These are phyloP conservation scores for Stenichneumon culpator DNA, from an alignment of 2,888 invertebrate genomes.

Conservation along the genomic window DNA sequence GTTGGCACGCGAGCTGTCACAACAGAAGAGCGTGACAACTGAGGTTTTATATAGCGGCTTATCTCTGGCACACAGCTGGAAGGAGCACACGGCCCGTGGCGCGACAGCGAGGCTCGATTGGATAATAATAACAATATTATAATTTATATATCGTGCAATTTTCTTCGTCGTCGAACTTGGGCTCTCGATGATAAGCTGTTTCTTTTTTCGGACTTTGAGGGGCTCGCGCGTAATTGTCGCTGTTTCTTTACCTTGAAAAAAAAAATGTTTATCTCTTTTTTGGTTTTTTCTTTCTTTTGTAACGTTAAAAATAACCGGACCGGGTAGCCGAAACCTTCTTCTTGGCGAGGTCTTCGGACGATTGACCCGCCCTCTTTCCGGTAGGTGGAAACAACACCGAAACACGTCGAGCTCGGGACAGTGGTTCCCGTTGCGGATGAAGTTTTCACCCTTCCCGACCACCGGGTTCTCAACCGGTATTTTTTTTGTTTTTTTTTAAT, in stretches of 20 bases:
- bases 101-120: neutral
- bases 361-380: slow-evolving; percentile 34
- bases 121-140: neutral
- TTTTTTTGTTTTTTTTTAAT: neutral
- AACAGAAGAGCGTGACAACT: slow-evolving; percentile 75
- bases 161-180: neutral
- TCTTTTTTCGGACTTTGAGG: neutral
- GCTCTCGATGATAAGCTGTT: neutral
- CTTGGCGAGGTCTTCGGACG: slow-evolving; percentile 38
- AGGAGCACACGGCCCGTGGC: neutral
- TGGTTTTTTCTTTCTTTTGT: slow-evolving; percentile 60
- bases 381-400: neutral
- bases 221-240: neutral
- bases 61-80: slow-evolving; percentile 38
- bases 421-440: slow-evolving; percentile 20
- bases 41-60: slow-evolving; percentile 66
- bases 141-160: no score
- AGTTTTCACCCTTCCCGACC: neutral
- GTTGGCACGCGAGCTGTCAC: slow-evolving; percentile 68
- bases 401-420: slow-evolving; percentile 15
- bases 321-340: slow-evolving; percentile 63
- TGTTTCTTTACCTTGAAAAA: neutral
- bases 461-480: slow-evolving; percentile 9
- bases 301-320: slow-evolving; percentile 71
- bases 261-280: slow-evolving; percentile 2